Evolutionary conservation across 2,113 vertebrate species (phyloP).

Genomic region (Mungos mungo): DNA sequence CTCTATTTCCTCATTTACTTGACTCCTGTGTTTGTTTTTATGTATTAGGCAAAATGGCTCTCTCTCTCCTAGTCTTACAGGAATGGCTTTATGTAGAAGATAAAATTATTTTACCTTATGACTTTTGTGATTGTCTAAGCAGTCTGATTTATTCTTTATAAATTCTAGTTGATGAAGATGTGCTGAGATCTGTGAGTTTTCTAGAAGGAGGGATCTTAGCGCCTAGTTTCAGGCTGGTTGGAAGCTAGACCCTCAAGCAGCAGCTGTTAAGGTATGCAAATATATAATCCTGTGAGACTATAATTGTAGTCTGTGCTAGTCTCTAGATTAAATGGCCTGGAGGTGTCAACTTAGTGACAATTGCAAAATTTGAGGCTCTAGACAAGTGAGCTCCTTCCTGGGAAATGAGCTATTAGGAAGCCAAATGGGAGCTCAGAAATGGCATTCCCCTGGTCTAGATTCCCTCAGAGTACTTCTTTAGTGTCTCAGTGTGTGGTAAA

Average conservation of each 20-base stretch:
- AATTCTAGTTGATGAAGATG: not conserved
- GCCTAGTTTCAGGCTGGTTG: not conserved
- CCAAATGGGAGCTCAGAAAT: not conserved
- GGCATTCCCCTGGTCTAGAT: not conserved
- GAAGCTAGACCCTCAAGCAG: not conserved
- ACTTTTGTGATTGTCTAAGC: not conserved
- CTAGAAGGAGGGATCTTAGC: not conserved
- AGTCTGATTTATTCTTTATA: not conserved
- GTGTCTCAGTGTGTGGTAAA: not conserved
- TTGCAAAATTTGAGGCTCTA: not conserved
- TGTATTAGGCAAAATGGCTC: not conserved
- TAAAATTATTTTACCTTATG: not conserved
- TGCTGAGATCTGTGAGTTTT: not conserved
- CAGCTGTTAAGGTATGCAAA: not conserved
- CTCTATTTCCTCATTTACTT: not conserved
- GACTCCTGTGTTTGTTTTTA: not conserved
- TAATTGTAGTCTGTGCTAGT: not conserved
- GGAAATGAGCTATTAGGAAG: not conserved
- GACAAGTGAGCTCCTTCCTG: not conserved
- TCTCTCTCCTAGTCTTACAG: not conserved
- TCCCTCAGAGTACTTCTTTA: not conserved
- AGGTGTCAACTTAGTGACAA: not conserved
- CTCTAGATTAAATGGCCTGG: not conserved
- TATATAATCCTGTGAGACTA: not conserved
- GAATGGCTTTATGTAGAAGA: not conserved